A percentile compares a stretch with the other conserved stretches of the same genome.
These are phyloP conservation scores for Hippopotamyrus pictus DNA, from an alignment of 2,797 vertebrate species.

Conservation along the genomic window DNA sequence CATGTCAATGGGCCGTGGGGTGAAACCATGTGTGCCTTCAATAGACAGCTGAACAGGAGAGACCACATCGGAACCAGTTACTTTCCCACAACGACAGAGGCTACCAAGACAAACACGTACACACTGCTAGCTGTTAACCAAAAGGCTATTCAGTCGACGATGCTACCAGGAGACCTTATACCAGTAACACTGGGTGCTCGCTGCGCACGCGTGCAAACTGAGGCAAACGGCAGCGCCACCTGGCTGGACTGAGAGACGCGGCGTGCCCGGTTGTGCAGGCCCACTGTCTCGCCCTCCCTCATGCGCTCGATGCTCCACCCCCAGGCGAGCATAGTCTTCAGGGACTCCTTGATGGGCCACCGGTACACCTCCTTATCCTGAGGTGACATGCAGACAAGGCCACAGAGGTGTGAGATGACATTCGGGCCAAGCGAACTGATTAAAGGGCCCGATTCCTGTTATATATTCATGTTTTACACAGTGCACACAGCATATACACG, in stretches of 20 bases:
- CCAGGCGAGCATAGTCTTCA: conserved; percentile 90
- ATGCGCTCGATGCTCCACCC: conserved; percentile 85
- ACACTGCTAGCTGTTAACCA: not conserved
- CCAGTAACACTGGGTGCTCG: not conserved
- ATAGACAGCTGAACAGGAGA: conserved; percentile 69
- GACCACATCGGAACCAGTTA: not conserved
- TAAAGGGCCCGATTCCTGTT: not conserved
- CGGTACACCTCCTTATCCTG: conserved; percentile 90
- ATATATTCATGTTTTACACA: not conserved
- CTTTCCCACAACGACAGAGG: not conserved
- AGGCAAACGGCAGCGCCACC: conserved; percentile 48
- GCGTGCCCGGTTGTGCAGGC: conserved; percentile 73
- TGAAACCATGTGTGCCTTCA: conserved; percentile 78
- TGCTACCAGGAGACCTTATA: not conserved
- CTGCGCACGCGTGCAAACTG: not conserved
- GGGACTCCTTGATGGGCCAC: conserved; percentile 82
- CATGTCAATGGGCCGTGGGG: conserved; percentile 88
- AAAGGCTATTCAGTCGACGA: not conserved
- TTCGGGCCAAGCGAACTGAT: not conserved
- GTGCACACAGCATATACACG: not conserved
- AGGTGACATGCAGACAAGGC: not conserved
- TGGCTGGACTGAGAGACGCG: conserved; percentile 88
- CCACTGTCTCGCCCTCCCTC: conserved; percentile 77
- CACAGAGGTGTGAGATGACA: not conserved
- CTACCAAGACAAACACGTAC: not conserved